These are phyloP conservation scores for Hydraecia micacea DNA, from an alignment of 2,888 invertebrate species.

Conservation along the genomic window DNA sequence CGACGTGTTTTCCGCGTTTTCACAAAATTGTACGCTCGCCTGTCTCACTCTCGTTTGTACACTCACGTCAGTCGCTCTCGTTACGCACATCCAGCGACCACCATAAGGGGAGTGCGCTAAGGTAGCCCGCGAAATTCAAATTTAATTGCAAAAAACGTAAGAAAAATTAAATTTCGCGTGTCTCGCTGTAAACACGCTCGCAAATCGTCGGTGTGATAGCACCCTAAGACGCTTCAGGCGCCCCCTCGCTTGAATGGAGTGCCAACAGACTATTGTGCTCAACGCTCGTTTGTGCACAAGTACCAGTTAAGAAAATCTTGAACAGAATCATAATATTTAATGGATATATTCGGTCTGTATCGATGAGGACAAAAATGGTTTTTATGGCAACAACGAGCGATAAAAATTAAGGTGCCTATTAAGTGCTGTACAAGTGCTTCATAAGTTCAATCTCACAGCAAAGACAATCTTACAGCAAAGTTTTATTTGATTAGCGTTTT, in stretches of 20 bases:
- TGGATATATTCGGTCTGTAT: conserved; percentile 13
- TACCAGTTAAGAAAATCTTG: conserved; percentile 21
- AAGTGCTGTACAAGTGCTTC: neutral
- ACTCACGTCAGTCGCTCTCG: neutral
- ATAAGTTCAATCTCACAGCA: no score
- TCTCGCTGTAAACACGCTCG: neutral
- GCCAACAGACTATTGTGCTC: conserved; percentile 48
- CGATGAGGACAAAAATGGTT: neutral
- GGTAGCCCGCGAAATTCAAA: no score
- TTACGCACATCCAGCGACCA: no score
- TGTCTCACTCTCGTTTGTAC: neutral
- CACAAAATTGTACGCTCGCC: neutral
- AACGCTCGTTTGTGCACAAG: conserved; percentile 27
- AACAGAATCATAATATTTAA: conserved; percentile 39
- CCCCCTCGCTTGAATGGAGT: conserved; percentile 39
- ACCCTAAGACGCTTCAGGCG: conserved; percentile 35
- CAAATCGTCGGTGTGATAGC: neutral
- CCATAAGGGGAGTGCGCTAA: no score
- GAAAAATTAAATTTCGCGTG: no score
- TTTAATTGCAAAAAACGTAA: no score
- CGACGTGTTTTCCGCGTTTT: neutral
- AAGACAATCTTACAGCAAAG: no score
- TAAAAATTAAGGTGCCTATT: conserved; percentile 14
- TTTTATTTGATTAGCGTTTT: no score
- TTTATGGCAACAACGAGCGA: conserved; percentile 11